Percentiles rank a stretch among this genome's conserved stretches.
phyloP scores from a whole-genome alignment of 2,797 vertebrate species.

The Discoglossus pictus region DNA sequence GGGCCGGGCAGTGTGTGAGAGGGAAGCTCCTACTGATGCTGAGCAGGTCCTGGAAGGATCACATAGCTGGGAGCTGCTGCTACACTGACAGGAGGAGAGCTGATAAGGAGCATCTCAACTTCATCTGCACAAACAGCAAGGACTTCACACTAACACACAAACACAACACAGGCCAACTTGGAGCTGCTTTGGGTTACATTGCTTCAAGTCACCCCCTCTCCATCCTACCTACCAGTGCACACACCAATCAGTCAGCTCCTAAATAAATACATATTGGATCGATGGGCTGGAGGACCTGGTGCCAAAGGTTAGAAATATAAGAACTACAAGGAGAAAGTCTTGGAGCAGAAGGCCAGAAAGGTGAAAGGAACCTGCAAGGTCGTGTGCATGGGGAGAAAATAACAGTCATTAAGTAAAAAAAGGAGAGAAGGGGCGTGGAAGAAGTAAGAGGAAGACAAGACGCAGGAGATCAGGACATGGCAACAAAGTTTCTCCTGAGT shows the following conservation, averaged over 20 bases:
- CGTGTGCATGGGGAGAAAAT: constrained; percentile 57
- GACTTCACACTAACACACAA: constrained; percentile 31
- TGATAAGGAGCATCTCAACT: neutral
- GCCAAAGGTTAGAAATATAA: too few relatives aligned
- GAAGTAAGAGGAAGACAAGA: constrained; percentile 54
- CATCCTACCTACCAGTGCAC: constrained; percentile 14
- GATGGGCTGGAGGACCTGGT: too few relatives aligned
- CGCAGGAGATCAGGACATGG: constrained; percentile 30
- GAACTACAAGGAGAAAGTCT: constrained; percentile 60
- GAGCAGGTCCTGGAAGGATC: constrained; percentile 36
- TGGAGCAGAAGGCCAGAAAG: constrained; percentile 56
- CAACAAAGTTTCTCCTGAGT: constrained; percentile 58
- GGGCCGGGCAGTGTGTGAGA: constrained; percentile 19
- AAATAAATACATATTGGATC: constrained; percentile 43
- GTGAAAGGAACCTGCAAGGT: constrained; percentile 58
- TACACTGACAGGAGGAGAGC: neutral
- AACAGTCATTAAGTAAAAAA: constrained; percentile 52
- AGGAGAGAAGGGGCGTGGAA: constrained; percentile 53
- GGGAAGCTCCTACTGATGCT: constrained; percentile 14
- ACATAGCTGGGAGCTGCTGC: constrained; percentile 47
- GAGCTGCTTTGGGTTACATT: constrained; percentile 9
- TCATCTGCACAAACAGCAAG: constrained; percentile 3
- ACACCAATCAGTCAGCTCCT: constrained; percentile 31
- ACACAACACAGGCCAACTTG: neutral
- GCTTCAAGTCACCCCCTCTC: constrained; percentile 8